These are phyloP conservation scores for Pammene aurita DNA, from an alignment of 2,888 invertebrate genomes.

Conservation along the genomic window DNA sequence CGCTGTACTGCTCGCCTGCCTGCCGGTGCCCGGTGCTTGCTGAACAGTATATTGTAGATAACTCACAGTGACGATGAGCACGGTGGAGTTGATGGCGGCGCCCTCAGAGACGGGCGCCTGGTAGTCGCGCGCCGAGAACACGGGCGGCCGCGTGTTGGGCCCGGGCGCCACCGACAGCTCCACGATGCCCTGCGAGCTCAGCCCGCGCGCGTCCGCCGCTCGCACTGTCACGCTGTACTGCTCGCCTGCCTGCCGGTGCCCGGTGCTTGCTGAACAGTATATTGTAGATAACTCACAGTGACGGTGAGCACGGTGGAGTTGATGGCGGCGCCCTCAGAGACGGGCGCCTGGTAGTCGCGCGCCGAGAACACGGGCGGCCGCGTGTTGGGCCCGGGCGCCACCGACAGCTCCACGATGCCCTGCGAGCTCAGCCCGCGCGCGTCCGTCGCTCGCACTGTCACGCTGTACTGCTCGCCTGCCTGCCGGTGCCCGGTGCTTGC, in stretches of 20 bases:
- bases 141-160: conserved; percentile 91
- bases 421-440: conserved; percentile 91
- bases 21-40: conserved; percentile 91
- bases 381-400: conserved; percentile 93
- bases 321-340: conserved; percentile 94
- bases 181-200: conserved; percentile 92
- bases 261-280: conserved; percentile 89
- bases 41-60: no score
- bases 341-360: conserved; percentile 92
- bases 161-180: conserved; percentile 93
- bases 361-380: conserved; percentile 91
- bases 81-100: conserved; percentile 93
- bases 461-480: conserved; percentile 94
- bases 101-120: conserved; percentile 95
- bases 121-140: conserved; percentile 91
- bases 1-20: conserved; percentile 94
- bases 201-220: conserved; percentile 91
- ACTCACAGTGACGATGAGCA: conserved; percentile 88
- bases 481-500: conserved; percentile 91
- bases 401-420: conserved; percentile 92
- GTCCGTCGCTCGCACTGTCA: conserved; percentile 93
- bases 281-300: conserved; percentile 74
- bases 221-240: conserved; percentile 95
- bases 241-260: conserved; percentile 92
- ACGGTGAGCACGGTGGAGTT: conserved; percentile 93